Percentiles rank a stretch among this genome's conserved stretches.
Evolutionary conservation across 2,888 invertebrate species (phyloP).

Genomic region (Tetragnatha montana): DNA sequence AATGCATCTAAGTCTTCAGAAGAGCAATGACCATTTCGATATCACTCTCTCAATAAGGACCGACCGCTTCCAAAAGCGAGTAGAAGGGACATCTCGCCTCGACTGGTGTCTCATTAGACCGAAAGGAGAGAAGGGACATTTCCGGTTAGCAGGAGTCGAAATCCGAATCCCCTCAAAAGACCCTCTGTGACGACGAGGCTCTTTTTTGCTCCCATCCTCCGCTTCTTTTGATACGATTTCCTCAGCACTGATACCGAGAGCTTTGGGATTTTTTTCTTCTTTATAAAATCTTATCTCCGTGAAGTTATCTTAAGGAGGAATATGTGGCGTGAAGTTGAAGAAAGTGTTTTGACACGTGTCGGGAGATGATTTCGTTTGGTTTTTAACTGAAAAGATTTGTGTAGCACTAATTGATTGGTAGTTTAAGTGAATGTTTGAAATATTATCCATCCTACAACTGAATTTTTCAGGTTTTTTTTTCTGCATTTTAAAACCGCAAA

Average conservation of each 20-base stretch:
- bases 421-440: no score
- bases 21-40: background rate
- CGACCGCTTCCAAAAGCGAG: background rate
- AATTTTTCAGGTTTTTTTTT: no score
- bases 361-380: no score
- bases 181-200: background rate
- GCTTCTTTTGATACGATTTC: background rate
- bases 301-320: background rate
- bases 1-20: no score
- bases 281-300: background rate
- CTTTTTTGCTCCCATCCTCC: background rate
- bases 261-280: background rate
- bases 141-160: slow-evolving; percentile 43
- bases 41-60: no score
- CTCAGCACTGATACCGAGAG: background rate
- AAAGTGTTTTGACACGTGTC: no score
- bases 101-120: slow-evolving; percentile 2
- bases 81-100: background rate
- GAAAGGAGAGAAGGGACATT: slow-evolving; percentile 33
- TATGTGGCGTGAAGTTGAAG: background rate
- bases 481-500: no score
- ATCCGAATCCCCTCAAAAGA: slow-evolving; percentile 20
- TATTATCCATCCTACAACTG: no score
- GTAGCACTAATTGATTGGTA: no score
- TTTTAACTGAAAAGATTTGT: no score